Evolutionary conservation across 1,140 invertebrate species (phyloP).

Genomic region (Anthonomus grandis): DNA sequence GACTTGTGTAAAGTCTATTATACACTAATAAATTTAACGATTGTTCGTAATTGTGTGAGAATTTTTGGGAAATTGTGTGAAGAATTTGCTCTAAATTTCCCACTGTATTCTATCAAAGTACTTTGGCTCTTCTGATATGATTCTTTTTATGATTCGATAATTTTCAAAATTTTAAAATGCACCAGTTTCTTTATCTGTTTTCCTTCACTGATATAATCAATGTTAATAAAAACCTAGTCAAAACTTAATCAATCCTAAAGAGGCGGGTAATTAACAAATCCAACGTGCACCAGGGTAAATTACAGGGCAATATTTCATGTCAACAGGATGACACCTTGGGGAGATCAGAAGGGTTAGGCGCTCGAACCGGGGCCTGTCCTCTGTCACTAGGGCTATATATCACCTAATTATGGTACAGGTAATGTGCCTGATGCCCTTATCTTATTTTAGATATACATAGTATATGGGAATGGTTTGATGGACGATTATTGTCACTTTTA

Average conservation of each 20-base stretch:
- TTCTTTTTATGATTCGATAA: no score
- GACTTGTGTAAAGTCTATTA: no score
- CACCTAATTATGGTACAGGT: constrained; percentile 26
- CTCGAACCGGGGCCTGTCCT: constrained; percentile 21
- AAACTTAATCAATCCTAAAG: no score
- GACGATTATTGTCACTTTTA: background rate
- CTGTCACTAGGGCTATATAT: constrained; percentile 23
- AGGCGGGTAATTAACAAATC: constrained; percentile 44
- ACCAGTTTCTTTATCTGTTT: no score
- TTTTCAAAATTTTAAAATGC: no score
- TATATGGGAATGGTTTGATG: background rate
- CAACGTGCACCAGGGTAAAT: constrained; percentile 37
- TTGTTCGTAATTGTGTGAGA: no score
- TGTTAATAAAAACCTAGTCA: no score
- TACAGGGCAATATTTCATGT: constrained; percentile 44
- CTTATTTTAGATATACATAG: constrained; percentile 1
- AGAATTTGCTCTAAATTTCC: constrained; percentile 1
- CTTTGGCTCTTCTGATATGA: no score
- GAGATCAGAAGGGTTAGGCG: constrained; percentile 44
- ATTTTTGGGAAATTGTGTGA: no score
- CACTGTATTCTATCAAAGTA: background rate
- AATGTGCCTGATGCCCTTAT: constrained; percentile 21
- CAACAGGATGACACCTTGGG: constrained; percentile 42
- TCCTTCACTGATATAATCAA: no score
- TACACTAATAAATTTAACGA: no score